Conservation (phyloP, 2,113 vertebrate species). For the Aphyosemion australe region DNA sequence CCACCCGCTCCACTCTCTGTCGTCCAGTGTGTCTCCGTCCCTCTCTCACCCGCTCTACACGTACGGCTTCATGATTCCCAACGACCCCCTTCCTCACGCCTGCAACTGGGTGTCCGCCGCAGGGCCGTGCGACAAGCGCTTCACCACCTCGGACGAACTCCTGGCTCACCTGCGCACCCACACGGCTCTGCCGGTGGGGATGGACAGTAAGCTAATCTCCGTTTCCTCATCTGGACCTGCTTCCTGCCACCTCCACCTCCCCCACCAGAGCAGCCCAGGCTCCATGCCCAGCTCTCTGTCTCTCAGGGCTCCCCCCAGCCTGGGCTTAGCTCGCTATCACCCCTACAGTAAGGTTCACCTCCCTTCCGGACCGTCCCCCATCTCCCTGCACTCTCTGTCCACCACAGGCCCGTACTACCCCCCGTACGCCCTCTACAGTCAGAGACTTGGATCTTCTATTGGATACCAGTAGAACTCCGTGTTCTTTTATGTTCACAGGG, state of each 20-base stretch:
- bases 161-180: constrained; percentile 94
- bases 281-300: constrained; percentile 87
- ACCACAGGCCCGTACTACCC: constrained; percentile 92
- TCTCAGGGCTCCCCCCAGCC: constrained; percentile 89
- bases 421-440: constrained; percentile 94
- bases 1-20: constrained; percentile 90
- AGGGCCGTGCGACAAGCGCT: constrained; percentile 96
- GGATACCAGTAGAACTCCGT: constrained; percentile 90
- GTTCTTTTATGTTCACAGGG: constrained; percentile 13
- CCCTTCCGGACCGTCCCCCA: constrained; percentile 83
- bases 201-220: constrained; percentile 89
- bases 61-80: constrained; percentile 97
- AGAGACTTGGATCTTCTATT: constrained; percentile 92
- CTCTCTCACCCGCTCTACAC: constrained; percentile 93
- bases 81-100: constrained; percentile 91
- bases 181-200: constrained; percentile 86
- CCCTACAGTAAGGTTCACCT: constrained; percentile 95
- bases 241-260: constrained; percentile 91
- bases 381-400: constrained; percentile 88
- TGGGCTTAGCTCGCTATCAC: constrained; percentile 94
- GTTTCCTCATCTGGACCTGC: constrained; percentile 80
- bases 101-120: constrained; percentile 97
- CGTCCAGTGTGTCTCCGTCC: constrained; percentile 84
- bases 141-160: constrained; percentile 92
- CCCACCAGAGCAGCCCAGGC: constrained; percentile 84